Conservation (phyloP, 2,888 invertebrate genomes). For the Drosophila lacicola region DNA sequence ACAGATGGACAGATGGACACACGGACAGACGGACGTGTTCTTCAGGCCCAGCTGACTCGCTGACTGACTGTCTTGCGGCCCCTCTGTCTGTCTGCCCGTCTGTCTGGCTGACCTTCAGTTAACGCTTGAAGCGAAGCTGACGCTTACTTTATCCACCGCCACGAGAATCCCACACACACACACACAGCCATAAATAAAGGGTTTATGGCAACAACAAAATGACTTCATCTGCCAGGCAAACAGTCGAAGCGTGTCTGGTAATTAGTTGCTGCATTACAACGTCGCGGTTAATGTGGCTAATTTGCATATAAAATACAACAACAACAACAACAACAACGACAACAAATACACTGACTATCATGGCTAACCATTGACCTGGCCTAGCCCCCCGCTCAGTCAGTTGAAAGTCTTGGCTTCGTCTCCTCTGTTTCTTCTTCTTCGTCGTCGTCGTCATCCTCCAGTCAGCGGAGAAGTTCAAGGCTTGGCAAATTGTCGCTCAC, state of each 20-base stretch:
- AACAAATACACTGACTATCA: constrained; percentile 24
- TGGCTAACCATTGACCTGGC: constrained; percentile 30
- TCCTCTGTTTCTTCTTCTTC: constrained; percentile 1
- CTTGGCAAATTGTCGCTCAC: constrained; percentile 72
- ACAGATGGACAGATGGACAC: constrained; percentile 9
- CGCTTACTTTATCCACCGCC: constrained; percentile 33
- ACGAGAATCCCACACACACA: constrained; percentile 57
- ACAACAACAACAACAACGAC: not conserved
- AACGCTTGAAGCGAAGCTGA: constrained; percentile 26
- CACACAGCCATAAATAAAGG: constrained; percentile 48
- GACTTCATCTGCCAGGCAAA: constrained; percentile 69
- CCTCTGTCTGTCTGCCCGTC: constrained; percentile 53
- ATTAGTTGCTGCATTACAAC: constrained; percentile 69
- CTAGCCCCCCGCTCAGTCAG: constrained; percentile 28
- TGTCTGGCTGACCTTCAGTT: constrained; percentile 53
- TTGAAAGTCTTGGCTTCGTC: constrained; percentile 9
- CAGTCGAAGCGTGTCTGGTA: constrained; percentile 75
- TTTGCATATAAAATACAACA: constrained; percentile 67
- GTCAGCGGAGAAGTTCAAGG: constrained; percentile 69
- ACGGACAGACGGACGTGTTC: constrained; percentile 48
- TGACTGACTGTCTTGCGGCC: constrained; percentile 4
- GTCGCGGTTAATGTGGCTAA: constrained; percentile 44
- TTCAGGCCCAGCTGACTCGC: constrained; percentile 42
- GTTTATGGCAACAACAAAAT: constrained; percentile 45
- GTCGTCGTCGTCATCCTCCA: constrained; percentile 29